A percentile compares a stretch with the other conserved stretches of the same genome.
Conservation (phyloP, 2,888 invertebrate genomes). For the Panorpa germanica region DNA sequence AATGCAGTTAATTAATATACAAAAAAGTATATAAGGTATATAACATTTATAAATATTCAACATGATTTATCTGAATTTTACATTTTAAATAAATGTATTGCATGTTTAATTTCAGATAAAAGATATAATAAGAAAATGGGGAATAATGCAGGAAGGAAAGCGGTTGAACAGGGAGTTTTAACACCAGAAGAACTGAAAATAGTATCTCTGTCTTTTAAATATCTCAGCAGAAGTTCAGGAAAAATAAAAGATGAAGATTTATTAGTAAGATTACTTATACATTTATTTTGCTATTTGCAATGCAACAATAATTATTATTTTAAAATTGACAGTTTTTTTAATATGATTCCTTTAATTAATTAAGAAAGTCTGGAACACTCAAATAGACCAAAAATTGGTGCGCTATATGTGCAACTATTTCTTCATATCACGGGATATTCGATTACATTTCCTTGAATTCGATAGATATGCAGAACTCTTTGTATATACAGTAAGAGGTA, state of each 20-base stretch:
- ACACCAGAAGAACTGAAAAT: slow-evolving; percentile 43
- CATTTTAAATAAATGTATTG: too few species aligned
- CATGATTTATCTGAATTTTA: too few species aligned
- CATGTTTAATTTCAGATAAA: too few species aligned
- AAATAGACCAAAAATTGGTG: slow-evolving; percentile 44
- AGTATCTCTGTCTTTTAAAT: slow-evolving; percentile 37
- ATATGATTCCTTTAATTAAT: slow-evolving; percentile 11
- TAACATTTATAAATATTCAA: too few species aligned
- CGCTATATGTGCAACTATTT: slow-evolving; percentile 48
- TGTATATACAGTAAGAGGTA: slow-evolving; percentile 46
- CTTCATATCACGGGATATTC: slow-evolving; percentile 34
- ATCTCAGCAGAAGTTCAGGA: slow-evolving; percentile 43
- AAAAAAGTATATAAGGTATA: too few species aligned
- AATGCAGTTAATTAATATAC: too few species aligned
- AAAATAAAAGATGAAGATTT: slow-evolving; percentile 44
- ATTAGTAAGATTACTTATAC: slow-evolving; percentile 29
- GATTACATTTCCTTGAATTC: slow-evolving; percentile 32
- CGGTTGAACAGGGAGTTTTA: too few species aligned
- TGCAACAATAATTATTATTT: too few species aligned
- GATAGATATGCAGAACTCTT: slow-evolving; percentile 47
- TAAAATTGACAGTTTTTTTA: slow-evolving; percentile 17
- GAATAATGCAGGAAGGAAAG: too few species aligned
- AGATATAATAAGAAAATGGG: too few species aligned
- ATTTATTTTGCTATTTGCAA: neutral
- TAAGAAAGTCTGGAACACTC: slow-evolving; percentile 50